Conservation (phyloP, 2,888 invertebrate species). For the Crocallis elinguaria region DNA sequence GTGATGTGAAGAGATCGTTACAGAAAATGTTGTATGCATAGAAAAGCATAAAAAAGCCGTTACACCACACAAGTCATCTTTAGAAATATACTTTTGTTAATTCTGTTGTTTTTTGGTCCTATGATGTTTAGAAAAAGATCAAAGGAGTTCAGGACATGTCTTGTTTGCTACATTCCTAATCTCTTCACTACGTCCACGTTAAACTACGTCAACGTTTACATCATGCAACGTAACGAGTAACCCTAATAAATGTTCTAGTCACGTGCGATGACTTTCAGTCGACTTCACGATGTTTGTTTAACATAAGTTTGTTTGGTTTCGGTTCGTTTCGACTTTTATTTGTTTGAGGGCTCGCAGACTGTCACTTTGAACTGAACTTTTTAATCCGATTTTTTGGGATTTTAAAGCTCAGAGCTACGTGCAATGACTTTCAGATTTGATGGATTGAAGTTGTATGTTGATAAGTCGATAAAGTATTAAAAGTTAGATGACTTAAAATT, state of each 20-base stretch:
- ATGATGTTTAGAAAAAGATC: no score
- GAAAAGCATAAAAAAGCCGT: no score
- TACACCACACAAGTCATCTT: no score
- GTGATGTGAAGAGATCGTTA: no score
- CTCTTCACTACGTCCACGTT: not conserved
- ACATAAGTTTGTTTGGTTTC: conserved; percentile 41
- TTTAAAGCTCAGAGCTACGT: no score
- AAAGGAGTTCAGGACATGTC: no score
- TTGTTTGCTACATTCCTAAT: no score
- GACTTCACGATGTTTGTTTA: conserved; percentile 56
- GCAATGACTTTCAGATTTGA: not conserved
- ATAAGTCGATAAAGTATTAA: not conserved
- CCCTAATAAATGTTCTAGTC: conserved; percentile 55
- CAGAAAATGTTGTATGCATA: no score
- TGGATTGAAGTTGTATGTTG: not conserved
- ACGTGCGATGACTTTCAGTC: conserved; percentile 57
- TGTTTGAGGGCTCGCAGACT: conserved; percentile 10
- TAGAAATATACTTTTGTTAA: no score
- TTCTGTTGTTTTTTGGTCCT: no score
- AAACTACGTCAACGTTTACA: conserved; percentile 1
- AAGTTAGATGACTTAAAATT: not conserved
- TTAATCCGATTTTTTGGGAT: conserved; percentile 16
- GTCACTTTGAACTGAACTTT: conserved; percentile 22
- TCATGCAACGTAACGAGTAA: conserved; percentile 35
- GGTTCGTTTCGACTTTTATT: conserved; percentile 51